Base-by-base conservation (phyloP, 2,113 vertebrate genomes). In the Dinomys branickii region DNA sequence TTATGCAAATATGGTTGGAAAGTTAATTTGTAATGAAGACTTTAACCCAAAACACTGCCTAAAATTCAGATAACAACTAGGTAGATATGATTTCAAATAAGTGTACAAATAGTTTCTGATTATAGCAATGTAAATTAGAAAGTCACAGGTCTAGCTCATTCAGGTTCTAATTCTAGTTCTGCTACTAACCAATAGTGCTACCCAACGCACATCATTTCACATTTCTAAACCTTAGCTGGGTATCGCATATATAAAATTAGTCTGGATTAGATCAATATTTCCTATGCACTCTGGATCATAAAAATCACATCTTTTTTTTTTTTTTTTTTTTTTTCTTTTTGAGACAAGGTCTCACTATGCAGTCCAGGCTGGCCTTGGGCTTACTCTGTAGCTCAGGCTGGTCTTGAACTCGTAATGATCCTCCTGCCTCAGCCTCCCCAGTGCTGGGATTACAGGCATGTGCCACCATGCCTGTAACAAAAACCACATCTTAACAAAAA, bases 1-100 rank as follows among this genome's bases (percentile, higher is more conserved):
- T 86, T 19, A 61, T 30, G n/a, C 17, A 87, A 94, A 77, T 26
- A 69, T 85, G 44, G 28, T 13, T 90, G n/a, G 41, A 90, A 93
- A 87, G 44, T 35, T 82, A 58, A 84, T 90, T 22, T 77, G 87
- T 44, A 77, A 90, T 47, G 14, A 90, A 86, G 44, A 90, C n/a
- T 88, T 41, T 78, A 30, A 80, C 61, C 65, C 14, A 22, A 61
- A 78, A 65, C 7, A 90, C 44, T 28, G 33, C 63, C 81, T 93
- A 38, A 10, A 47, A 33, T 83, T 85, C 41, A 90, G 86, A 71
- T 8, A 77, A 85, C 16, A 65, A 30, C 41, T 61, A 30, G 33
- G 52, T 85, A 93, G 85, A 75, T 14, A n/a, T 54, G 41, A 90
- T 30, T 84, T 44, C n/a, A 83, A 59, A 83, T 87, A 83, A 81